Evolutionary conservation across 2,797 vertebrate genomes (phyloP), one percentile per base, ranked within the genome.

Genomic region (Cryptoprocta ferox): DNA sequence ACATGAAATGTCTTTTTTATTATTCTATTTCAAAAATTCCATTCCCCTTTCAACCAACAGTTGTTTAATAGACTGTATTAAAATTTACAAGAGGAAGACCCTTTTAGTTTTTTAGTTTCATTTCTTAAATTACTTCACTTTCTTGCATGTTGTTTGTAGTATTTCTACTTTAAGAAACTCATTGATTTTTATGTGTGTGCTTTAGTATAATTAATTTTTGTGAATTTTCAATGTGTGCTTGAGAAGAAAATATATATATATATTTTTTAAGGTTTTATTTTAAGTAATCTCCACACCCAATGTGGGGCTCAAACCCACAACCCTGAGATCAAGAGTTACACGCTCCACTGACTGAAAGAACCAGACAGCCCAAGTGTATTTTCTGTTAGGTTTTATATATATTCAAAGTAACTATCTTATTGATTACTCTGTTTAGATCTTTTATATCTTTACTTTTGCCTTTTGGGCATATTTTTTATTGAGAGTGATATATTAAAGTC

Each of bases 61-160:
- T 83, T 86, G 56, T 59, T 59, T 59, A 59, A 59, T 24, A 56
- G 19, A 56, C 18, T 21, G 19, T 24, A 59, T 59, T 24, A 24
- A 59, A 59, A 24, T 59, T 59, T 59, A 59, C 56, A 59, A 59
- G 8, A 24, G 21, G 63, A 81, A 87, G 45, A 85, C 7, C 14
- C 16, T 92, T 89, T 87, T 61, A 56, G 53, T 59, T 59, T 81
- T 92, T 66, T 65, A 10, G 10, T 79, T 89, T 94, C 9, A 30
- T 88, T 91, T 70, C 84, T 87, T 4, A 30, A 90, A 79, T 93
- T 21, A 66, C 42, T 61, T 85, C 19, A 48, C 90, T 92, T 92
- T 80, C 39, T 83, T 87, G 9, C 16, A 75, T 73, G 28, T 71
- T 89, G 16, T 87, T 81, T 53, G 13, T 75, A 66, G 75, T 95